Conservation (phyloP, 2,797 vertebrate genomes). For the Botia kubotai region DNA sequence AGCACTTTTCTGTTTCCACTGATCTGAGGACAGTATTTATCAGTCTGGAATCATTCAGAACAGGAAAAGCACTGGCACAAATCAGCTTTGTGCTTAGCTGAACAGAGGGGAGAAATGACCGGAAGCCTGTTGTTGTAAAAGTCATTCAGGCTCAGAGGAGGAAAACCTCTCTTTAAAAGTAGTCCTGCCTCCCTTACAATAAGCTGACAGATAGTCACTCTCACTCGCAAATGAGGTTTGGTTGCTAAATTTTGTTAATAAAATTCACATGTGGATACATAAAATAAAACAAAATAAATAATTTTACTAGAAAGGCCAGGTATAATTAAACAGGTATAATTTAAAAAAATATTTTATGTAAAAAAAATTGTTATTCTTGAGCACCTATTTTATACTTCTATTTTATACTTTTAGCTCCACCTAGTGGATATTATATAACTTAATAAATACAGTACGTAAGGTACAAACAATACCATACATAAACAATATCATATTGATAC, state of each 20-base stretch:
- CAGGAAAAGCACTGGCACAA: slow-evolving; percentile 64
- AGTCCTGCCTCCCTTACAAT: slow-evolving; percentile 48
- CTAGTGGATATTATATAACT: slow-evolving; percentile 22
- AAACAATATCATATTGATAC: no score
- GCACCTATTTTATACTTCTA: no score
- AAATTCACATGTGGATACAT: not conserved
- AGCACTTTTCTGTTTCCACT: slow-evolving; percentile 70
- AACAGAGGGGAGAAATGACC: slow-evolving; percentile 71
- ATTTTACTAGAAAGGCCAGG: not conserved
- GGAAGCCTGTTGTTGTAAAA: slow-evolving; percentile 60
- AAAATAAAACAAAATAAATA: no score
- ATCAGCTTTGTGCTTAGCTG: slow-evolving; percentile 73
- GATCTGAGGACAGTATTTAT: slow-evolving; percentile 62
- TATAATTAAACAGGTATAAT: not conserved
- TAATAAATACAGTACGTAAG: no score
- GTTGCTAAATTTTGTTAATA: not conserved
- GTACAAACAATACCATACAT: no score
- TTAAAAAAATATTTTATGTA: not conserved
- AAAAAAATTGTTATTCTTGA: no score
- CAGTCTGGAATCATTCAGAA: slow-evolving; percentile 67
- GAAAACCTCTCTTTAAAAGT: slow-evolving; percentile 45
- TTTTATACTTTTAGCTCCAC: slow-evolving; percentile 20
- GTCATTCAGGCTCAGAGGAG: slow-evolving; percentile 50
- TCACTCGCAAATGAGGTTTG: slow-evolving; percentile 17
- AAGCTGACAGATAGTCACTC: slow-evolving; percentile 40